phyloP scores from a whole-genome alignment of 2,113 vertebrate species.

The Pyxicephalus adspersus region DNA sequence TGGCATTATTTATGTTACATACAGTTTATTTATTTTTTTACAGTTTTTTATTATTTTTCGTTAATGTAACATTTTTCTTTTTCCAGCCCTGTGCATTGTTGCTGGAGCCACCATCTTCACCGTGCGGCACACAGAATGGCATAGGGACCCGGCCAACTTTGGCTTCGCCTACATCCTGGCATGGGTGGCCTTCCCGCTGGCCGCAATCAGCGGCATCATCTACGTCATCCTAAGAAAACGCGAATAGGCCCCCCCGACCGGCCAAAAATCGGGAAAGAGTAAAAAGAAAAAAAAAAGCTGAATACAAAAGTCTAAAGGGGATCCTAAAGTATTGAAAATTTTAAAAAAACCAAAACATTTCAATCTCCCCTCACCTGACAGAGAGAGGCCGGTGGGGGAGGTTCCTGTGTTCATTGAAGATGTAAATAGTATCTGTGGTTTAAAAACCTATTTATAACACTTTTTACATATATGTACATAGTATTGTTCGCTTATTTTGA shows the following conservation, averaged over 20 bases:
- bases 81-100: conserved; percentile 92
- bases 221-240: conserved; percentile 96
- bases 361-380: conserved; percentile 62
- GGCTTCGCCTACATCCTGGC: conserved; percentile 95
- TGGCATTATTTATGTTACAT: no score
- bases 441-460: conserved; percentile 99
- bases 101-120: conserved; percentile 92
- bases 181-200: conserved; percentile 94
- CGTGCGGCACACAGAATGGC: conserved; percentile 85
- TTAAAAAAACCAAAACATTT: conserved; percentile 60
- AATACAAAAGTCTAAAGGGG: conserved; percentile 59
- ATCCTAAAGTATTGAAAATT: conserved; percentile 24
- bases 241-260: conserved; percentile 72
- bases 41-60: no score
- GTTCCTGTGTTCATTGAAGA: conserved; percentile 90
- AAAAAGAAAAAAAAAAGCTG: conserved; percentile 56
- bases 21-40: no score
- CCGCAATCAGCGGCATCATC: conserved; percentile 89
- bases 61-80: background rate
- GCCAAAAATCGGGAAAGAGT: conserved; percentile 59
- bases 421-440: conserved; percentile 99
- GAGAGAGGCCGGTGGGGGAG: conserved; percentile 61
- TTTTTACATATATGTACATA: conserved; percentile 99
- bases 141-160: conserved; percentile 62
- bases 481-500: conserved; percentile 94